Conservation (phyloP, 2,113 vertebrate genomes). For the Motacilla tschutschensis region DNA sequence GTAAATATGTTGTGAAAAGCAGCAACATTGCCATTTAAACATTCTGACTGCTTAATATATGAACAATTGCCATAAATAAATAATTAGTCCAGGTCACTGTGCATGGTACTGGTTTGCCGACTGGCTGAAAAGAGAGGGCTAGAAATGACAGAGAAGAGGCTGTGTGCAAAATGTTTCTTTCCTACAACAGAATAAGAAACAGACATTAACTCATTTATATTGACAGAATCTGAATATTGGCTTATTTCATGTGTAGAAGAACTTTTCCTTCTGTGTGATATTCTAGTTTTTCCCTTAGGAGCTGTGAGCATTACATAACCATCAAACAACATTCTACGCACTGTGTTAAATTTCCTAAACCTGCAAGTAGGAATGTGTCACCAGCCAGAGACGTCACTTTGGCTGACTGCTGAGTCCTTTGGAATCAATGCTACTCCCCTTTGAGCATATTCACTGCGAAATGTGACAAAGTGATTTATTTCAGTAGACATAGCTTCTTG, state of each 20-base stretch:
- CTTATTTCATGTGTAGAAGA: slow-evolving; percentile 42
- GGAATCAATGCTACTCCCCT: slow-evolving; percentile 2
- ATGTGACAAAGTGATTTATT: not conserved
- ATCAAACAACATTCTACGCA: not conserved
- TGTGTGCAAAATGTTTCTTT: not conserved
- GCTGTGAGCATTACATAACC: slow-evolving; percentile 62
- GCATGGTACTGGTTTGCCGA: not conserved
- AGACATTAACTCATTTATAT: not conserved
- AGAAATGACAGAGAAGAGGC: not conserved
- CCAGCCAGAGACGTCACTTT: slow-evolving; percentile 60
- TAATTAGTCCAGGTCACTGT: not conserved
- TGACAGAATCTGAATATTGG: not conserved
- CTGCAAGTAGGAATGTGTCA: slow-evolving; percentile 64
- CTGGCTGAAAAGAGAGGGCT: not conserved
- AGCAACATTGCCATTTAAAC: not conserved
- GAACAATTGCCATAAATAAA: not conserved
- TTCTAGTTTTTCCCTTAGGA: slow-evolving; percentile 38
- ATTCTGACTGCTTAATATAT: not conserved
- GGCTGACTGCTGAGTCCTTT: slow-evolving; percentile 56
- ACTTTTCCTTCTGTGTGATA: slow-evolving; percentile 33
- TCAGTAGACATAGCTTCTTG: not conserved
- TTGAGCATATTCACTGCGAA: not conserved
- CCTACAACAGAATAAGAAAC: not conserved
- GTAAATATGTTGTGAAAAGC: not conserved
- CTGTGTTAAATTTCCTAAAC: slow-evolving; percentile 65